These are phyloP conservation scores for Diaprepes abbreviatus DNA, from an alignment of 2,888 invertebrate genomes.

Conservation along the genomic window DNA sequence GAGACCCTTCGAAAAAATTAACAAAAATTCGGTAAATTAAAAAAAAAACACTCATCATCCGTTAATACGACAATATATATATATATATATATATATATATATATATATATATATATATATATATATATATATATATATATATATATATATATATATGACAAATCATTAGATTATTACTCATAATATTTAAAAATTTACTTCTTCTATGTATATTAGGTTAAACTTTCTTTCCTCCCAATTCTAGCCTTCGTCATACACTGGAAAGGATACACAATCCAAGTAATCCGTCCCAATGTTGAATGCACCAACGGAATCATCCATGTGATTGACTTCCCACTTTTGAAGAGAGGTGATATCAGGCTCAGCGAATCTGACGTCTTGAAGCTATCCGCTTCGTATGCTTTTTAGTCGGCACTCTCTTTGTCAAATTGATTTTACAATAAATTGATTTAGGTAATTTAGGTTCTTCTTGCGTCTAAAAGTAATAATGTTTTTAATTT, in stretches of 20 bases:
- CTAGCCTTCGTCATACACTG: slow-evolving; percentile 88
- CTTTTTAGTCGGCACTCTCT: slow-evolving; percentile 5
- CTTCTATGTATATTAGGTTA: too few species aligned
- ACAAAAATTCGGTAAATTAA: too few species aligned
- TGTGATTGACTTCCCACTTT: slow-evolving; percentile 90
- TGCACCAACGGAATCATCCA: slow-evolving; percentile 97
- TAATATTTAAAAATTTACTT: too few species aligned
- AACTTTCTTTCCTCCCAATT: neutral
- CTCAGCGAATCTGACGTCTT: slow-evolving; percentile 69
- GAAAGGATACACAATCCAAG: slow-evolving; percentile 86
- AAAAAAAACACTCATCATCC: too few species aligned
- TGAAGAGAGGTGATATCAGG: slow-evolving; percentile 86
- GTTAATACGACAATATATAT: too few species aligned
- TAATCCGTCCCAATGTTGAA: slow-evolving; percentile 92
- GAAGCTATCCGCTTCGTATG: slow-evolving; percentile 32
- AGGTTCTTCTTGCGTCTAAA: slow-evolving; percentile 17
- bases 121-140: too few species aligned
- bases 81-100: too few species aligned
- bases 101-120: too few species aligned
- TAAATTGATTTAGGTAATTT: slow-evolving; percentile 4
- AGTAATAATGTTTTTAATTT: too few species aligned
- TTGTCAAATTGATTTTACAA: slow-evolving; percentile 12
- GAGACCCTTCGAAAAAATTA: too few species aligned
- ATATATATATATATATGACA: too few species aligned
- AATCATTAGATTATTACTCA: too few species aligned